Percentiles rank a stretch among this genome's conserved stretches.
These are phyloP conservation scores for Copidosoma aretas DNA, from an alignment of 2,888 invertebrate species.

Conservation along the genomic window DNA sequence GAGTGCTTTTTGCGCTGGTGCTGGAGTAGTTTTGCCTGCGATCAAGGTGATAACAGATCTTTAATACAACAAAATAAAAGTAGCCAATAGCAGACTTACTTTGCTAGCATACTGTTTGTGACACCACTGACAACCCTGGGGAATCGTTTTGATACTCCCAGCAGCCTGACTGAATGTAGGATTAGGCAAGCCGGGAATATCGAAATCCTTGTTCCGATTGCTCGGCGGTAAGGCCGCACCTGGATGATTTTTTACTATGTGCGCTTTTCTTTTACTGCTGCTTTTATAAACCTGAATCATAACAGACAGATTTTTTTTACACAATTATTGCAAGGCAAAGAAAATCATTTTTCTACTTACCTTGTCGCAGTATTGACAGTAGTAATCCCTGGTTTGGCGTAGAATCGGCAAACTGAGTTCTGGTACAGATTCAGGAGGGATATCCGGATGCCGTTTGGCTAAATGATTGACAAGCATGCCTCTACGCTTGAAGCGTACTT, in stretches of 20 bases:
- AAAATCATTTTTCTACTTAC: constrained; percentile 49
- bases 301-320: neutral
- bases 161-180: constrained; percentile 74
- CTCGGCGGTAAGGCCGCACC: constrained; percentile 72
- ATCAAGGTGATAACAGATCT: constrained; percentile 7
- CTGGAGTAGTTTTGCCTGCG: constrained; percentile 70
- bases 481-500: constrained; percentile 80
- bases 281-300: constrained; percentile 73
- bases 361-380: constrained; percentile 85
- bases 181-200: constrained; percentile 65
- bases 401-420: constrained; percentile 81
- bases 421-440: constrained; percentile 71
- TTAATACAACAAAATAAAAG: neutral
- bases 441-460: constrained; percentile 76
- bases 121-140: constrained; percentile 79
- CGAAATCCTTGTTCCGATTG: constrained; percentile 62
- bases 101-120: constrained; percentile 88
- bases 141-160: constrained; percentile 75
- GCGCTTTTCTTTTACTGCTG: constrained; percentile 82
- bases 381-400: constrained; percentile 78
- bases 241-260: constrained; percentile 84
- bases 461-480: constrained; percentile 88
- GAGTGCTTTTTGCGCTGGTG: constrained; percentile 74
- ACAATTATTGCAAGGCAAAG: neutral
- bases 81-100: too few relatives aligned